These are phyloP conservation scores for Lucilia cuprina DNA, from an alignment of 1,140 invertebrate genomes.

Conservation along the genomic window DNA sequence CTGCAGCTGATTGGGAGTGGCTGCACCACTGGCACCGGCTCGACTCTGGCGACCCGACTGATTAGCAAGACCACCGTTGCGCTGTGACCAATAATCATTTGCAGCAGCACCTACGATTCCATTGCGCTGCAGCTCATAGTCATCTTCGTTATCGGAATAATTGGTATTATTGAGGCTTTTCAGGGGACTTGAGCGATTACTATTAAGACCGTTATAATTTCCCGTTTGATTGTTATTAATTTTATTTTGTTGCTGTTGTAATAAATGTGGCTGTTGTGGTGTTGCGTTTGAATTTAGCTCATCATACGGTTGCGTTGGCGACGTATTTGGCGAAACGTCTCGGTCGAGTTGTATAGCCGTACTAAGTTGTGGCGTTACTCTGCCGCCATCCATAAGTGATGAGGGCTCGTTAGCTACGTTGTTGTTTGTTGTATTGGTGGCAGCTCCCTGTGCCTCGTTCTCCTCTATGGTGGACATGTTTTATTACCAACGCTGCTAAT, in stretches of 20 bases:
- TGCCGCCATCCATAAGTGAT: constrained; percentile 51
- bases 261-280: constrained; percentile 14
- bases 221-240: constrained; percentile 38
- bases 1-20: constrained; percentile 35
- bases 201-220: constrained; percentile 6
- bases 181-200: constrained; percentile 37
- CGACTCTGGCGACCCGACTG: constrained; percentile 35
- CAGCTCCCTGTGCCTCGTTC: neutral
- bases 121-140: constrained; percentile 48
- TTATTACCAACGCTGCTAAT: neutral
- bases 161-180: constrained; percentile 33
- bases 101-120: constrained; percentile 15
- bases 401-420: constrained; percentile 22
- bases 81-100: constrained; percentile 55
- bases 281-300: constrained; percentile 18
- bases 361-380: constrained; percentile 62
- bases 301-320: constrained; percentile 43
- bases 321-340: constrained; percentile 56
- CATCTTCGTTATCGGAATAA: constrained; percentile 46
- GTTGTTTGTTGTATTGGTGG: neutral
- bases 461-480: neutral
- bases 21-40: neutral
- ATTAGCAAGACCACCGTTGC: constrained; percentile 45
- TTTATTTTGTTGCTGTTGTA: constrained; percentile 38
- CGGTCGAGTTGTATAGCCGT: constrained; percentile 60